A percentile compares a stretch with the other conserved stretches of the same genome.
These are phyloP conservation scores for Temnothorax rugatulus DNA, from an alignment of 2,888 invertebrate species.

Conservation along the genomic window DNA sequence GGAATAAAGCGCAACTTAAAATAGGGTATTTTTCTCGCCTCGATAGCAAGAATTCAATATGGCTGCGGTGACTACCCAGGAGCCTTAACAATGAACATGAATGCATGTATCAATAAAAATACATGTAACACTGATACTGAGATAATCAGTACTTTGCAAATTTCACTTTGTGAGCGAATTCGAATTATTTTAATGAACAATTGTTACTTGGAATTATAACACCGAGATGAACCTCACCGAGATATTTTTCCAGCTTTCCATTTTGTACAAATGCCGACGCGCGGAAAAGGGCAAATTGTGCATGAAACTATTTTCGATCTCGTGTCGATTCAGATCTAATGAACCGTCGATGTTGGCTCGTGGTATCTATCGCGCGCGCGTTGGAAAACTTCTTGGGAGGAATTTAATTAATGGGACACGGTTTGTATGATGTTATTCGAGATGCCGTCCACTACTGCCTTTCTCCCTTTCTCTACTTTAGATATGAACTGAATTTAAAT, in stretches of 20 bases:
- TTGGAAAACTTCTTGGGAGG: slow-evolving; percentile 76
- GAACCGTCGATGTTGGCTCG: slow-evolving; percentile 73
- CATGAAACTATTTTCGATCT: slow-evolving; percentile 80
- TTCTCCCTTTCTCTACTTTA: slow-evolving; percentile 67
- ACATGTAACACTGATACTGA: background rate
- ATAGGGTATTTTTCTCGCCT: too few relatives aligned
- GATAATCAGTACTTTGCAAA: background rate
- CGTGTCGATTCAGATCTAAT: slow-evolving; percentile 76
- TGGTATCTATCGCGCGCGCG: slow-evolving; percentile 69
- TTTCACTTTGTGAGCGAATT: background rate
- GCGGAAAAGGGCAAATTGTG: slow-evolving; percentile 74
- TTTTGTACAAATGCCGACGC: slow-evolving; percentile 62
- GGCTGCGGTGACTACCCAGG: too few relatives aligned
- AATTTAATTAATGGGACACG: slow-evolving; percentile 84
- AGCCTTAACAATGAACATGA: background rate
- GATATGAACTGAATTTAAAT: slow-evolving; percentile 83
- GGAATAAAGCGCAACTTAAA: too few relatives aligned
- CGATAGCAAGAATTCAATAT: too few relatives aligned
- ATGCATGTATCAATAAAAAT: background rate
- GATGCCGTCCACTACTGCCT: slow-evolving; percentile 53
- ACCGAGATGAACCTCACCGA: background rate
- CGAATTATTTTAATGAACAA: background rate
- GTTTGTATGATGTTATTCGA: slow-evolving; percentile 81
- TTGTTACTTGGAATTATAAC: background rate
- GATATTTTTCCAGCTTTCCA: background rate